Evolutionary conservation across 2,113 vertebrate genomes (phyloP).

Genomic region (Alaudala cheleensis): DNA sequence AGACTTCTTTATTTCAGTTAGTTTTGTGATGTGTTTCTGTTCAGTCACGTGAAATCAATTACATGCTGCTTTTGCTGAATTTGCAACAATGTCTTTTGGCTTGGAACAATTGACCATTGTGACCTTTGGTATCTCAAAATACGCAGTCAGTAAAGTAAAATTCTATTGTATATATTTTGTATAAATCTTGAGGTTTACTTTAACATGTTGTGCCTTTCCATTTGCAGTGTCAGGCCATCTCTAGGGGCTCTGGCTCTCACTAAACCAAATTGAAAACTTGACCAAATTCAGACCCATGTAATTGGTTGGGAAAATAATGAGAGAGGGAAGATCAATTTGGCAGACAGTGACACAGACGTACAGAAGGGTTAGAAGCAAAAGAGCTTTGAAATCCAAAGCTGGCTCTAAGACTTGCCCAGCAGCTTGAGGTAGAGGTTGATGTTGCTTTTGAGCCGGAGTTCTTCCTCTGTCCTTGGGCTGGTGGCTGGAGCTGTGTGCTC

Average conservation of each 20-base stretch:
- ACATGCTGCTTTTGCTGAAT: neutral
- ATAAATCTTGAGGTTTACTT: neutral
- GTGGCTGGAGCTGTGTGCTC: fast-evolving
- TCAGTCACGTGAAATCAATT: neutral
- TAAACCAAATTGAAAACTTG: neutral
- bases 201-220: neutral
- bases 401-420: neutral
- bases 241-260: neutral
- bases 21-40: neutral
- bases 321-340: neutral
- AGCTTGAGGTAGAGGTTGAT: neutral
- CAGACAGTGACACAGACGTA: neutral
- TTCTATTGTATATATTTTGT: neutral
- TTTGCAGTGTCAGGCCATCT: neutral
- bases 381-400: constrained; percentile 1
- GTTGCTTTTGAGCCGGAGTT: neutral
- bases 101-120: neutral
- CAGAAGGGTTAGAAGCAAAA: neutral
- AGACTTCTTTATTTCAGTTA: neutral
- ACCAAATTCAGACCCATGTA: neutral
- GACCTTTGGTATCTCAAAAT: neutral
- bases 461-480: neutral
- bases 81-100: neutral
- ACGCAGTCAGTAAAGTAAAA: neutral
- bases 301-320: neutral